Base-by-base conservation (phyloP, 35 echinoderm and acorn worm genomes). In the Lytechinus variegatus region DNA sequence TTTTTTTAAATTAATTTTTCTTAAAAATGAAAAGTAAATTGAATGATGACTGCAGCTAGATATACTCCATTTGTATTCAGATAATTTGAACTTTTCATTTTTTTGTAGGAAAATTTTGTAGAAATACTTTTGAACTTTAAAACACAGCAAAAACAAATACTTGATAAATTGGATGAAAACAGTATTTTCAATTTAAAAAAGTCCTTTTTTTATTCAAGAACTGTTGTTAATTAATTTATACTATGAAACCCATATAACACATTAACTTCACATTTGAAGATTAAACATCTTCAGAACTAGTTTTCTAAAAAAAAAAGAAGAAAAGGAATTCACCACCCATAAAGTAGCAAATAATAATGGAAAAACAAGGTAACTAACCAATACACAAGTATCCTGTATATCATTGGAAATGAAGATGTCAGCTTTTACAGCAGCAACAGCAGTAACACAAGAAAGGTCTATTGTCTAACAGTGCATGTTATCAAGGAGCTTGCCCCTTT, bases 401-500 rank as follows among this genome's bases (percentile, higher is more conserved):
- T 71, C 61, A 71, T 13, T 71, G 61, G 61, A 71, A 71, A 6
- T 24, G 14, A 71, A 21, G 61, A 71, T 24, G 61, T 71, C 61
- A 71, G 61, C 61, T 71, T 71, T 71, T 71, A 71, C 61, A 21
- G 61, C 13, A 71, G 61, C 19, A 24, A 21, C 61, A 24, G 61
- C 61, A 71, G 61, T 71, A 71, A 13, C 4, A 71, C 19, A 24
- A 71, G 61, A 53, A 89, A 89, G 28, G 87, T 89, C 87, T 89
- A 53, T 53, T 53, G 87, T 53, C 87, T 89, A 89, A 89, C 87
- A 89, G 87, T 89, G 87, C 87, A 89, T 29, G 87, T 89, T 89
- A 89, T 29, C 87, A 33, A 27, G 61, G 61, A 89, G 87, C 87
- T 89, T 89, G 87, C 87, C 28, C 52, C 52, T 89, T 53, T 52